A percentile compares a stretch with the other conserved stretches of the same genome.
phyloP scores from a whole-genome alignment of 2,888 invertebrate genomes.

The Bombylius major region DNA sequence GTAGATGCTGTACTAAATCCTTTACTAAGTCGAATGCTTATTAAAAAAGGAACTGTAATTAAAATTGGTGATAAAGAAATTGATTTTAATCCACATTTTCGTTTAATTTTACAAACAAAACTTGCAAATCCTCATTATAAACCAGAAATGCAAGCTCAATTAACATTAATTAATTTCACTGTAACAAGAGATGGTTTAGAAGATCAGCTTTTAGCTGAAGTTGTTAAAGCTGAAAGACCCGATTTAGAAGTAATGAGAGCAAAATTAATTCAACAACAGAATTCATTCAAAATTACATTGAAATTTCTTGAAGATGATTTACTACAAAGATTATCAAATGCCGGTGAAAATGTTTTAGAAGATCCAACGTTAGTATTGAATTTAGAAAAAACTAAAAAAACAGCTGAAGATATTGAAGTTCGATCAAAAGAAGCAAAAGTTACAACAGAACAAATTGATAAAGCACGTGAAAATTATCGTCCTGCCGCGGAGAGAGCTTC shows the following conservation, averaged over 20 bases:
- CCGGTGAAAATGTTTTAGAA: slow-evolving; percentile 82
- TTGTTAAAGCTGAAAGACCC: slow-evolving; percentile 84
- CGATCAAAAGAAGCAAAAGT: slow-evolving; percentile 79
- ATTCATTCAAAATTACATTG: slow-evolving; percentile 85
- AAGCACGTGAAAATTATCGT: slow-evolving; percentile 77
- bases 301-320: slow-evolving; percentile 87
- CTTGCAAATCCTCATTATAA: slow-evolving; percentile 92
- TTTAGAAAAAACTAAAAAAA: slow-evolving; percentile 84
- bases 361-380: slow-evolving; percentile 85
- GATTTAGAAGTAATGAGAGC: slow-evolving; percentile 75
- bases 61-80: slow-evolving; percentile 89
- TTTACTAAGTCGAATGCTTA: slow-evolving; percentile 71
- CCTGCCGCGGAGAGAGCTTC: slow-evolving; percentile 79
- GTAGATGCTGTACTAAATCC: slow-evolving; percentile 88
- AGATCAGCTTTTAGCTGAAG: slow-evolving; percentile 85
- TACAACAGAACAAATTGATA: slow-evolving; percentile 79
- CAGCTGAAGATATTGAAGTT: slow-evolving; percentile 77
- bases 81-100: slow-evolving; percentile 71
- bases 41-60: slow-evolving; percentile 70
- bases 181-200: slow-evolving; percentile 88
- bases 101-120: slow-evolving; percentile 81
- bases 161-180: slow-evolving; percentile 89
- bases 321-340: slow-evolving; percentile 71
- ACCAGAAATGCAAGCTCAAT: slow-evolving; percentile 93
- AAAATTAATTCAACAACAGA: slow-evolving; percentile 80